These are phyloP conservation scores for Speoplatyrhinus poulsoni DNA, from an alignment of 2,113 vertebrate species.

Conservation along the genomic window DNA sequence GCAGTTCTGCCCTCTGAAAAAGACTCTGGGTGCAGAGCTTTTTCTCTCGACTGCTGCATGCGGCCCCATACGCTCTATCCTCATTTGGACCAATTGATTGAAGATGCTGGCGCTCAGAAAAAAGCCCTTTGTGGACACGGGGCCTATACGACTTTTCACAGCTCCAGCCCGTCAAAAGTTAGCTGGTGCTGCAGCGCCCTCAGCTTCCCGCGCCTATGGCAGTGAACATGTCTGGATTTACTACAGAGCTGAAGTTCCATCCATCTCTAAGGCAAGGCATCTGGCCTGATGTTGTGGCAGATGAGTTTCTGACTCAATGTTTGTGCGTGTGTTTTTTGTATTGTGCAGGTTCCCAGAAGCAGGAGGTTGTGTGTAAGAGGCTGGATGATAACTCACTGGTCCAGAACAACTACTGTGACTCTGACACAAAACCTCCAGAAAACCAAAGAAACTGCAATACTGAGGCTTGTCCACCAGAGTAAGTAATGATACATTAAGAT, in stretches of 20 bases:
- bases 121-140: no score
- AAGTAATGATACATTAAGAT: slow-evolving; percentile 69
- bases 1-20: no score
- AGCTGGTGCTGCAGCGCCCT: no score
- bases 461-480: slow-evolving; percentile 98
- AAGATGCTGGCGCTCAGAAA: no score
- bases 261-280: slow-evolving; percentile 36
- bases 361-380: slow-evolving; percentile 94
- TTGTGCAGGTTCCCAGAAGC: slow-evolving; percentile 87
- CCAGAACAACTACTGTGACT: slow-evolving; percentile 96
- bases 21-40: no score
- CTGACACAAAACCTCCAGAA: slow-evolving; percentile 91
- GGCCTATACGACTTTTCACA: no score
- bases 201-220: slow-evolving; percentile 1
- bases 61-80: no score
- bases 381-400: slow-evolving; percentile 93
- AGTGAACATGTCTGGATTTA: slow-evolving; percentile 73
- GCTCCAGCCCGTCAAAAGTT: no score
- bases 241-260: slow-evolving; percentile 63
- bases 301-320: slow-evolving; percentile 27
- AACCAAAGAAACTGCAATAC: slow-evolving; percentile 93
- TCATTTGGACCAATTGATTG: no score
- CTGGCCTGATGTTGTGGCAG: slow-evolving; percentile 25
- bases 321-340: slow-evolving; percentile 6
- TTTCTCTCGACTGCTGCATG: no score